Conservation (phyloP, 1,140 invertebrate species). For the Rhopalosiphum padi region DNA sequence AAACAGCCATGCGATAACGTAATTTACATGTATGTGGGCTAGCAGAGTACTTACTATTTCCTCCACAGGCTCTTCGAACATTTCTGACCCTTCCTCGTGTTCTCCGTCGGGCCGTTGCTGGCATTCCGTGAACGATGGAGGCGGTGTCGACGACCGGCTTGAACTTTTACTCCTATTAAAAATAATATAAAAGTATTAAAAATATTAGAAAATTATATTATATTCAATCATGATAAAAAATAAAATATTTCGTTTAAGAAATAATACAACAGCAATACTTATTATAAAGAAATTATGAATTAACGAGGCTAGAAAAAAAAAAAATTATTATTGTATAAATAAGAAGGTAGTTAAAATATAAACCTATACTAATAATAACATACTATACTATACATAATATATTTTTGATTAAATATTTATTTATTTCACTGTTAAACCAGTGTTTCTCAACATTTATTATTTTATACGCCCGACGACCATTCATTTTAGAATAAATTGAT, state of each 20-base stretch:
- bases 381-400: neutral
- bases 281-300: neutral
- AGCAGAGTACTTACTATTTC: constrained; percentile 26
- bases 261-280: neutral
- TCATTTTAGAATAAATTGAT: neutral
- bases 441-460: neutral
- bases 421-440: neutral
- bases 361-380: neutral
- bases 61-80: constrained; percentile 52
- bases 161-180: constrained; percentile 45
- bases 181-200: neutral
- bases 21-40: neutral
- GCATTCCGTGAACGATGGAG: constrained; percentile 36
- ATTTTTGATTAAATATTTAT: neutral
- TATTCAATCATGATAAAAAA: neutral
- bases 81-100: constrained; percentile 50
- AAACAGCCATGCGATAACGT: constrained; percentile 35
- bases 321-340: too few species aligned
- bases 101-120: neutral
- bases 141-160: constrained; percentile 34
- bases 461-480: too few species aligned
- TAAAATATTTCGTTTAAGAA: neutral
- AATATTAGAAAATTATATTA: neutral
- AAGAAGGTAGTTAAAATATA: too few species aligned
- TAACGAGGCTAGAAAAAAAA: too few species aligned